Conservation (phyloP, 2,888 invertebrate genomes). For the Parascotia fuliginaria region DNA sequence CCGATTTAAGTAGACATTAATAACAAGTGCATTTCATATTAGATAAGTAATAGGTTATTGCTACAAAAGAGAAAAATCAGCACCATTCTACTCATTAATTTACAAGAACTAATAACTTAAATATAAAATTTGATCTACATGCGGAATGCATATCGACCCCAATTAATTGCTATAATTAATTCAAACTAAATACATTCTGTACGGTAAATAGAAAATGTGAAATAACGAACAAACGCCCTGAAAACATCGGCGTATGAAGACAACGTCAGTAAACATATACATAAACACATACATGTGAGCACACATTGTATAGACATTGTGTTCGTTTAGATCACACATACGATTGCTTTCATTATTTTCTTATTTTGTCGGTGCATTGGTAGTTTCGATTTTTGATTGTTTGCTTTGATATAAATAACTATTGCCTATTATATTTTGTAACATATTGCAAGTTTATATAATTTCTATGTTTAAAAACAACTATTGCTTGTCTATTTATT, state of each 20-base stretch:
- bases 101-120: background rate
- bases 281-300: conserved; percentile 48
- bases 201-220: conserved; percentile 58
- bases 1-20: too few species aligned
- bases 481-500: background rate
- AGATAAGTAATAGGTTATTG: too few species aligned
- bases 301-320: conserved; percentile 60
- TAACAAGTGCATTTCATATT: too few species aligned
- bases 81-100: too few species aligned
- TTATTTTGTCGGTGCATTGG: conserved; percentile 50
- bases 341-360: conserved; percentile 65
- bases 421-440: conserved; percentile 3
- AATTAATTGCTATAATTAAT: conserved; percentile 48
- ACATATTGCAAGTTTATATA: conserved; percentile 3
- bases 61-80: too few species aligned
- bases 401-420: conserved; percentile 30
- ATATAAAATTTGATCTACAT: conserved; percentile 11
- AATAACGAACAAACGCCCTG: conserved; percentile 50
- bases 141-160: background rate
- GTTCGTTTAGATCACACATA: conserved; percentile 70
- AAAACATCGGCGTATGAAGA: conserved; percentile 55
- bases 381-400: conserved; percentile 45
- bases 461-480: background rate
- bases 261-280: conserved; percentile 65
- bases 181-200: conserved; percentile 59